phyloP scores from a whole-genome alignment of 2,888 invertebrate genomes.

The Limnephilus lunatus region DNA sequence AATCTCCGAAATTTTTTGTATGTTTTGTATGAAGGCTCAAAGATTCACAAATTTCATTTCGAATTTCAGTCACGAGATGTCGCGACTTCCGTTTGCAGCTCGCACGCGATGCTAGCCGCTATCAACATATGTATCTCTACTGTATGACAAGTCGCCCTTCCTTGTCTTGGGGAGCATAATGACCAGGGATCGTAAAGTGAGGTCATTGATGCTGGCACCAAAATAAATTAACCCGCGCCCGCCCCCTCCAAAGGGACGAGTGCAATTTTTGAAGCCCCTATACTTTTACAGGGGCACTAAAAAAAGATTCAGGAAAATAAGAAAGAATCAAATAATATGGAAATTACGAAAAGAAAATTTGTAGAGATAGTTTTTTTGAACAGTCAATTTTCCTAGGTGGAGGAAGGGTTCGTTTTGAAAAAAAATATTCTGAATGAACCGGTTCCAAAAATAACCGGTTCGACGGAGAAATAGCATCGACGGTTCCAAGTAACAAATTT shows the following conservation, averaged over 20 bases:
- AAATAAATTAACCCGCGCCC: conserved; percentile 78
- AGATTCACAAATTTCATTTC: neutral
- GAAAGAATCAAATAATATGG: neutral
- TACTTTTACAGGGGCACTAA: conserved; percentile 77
- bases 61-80: conserved; percentile 70
- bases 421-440: no score
- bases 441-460: no score
- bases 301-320: neutral
- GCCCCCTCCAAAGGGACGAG: conserved; percentile 77
- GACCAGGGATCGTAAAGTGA: conserved; percentile 91
- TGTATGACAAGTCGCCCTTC: conserved; percentile 73
- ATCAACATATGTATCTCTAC: conserved; percentile 50
- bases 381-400: no score
- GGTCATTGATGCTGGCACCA: conserved; percentile 91
- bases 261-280: conserved; percentile 89
- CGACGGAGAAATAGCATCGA: no score
- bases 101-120: conserved; percentile 67
- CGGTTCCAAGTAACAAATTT: no score
- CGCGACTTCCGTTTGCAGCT: conserved; percentile 69
- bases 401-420: no score
- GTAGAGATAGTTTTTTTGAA: no score
- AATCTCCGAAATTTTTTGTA: neutral
- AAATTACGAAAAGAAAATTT: neutral
- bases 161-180: conserved; percentile 94
- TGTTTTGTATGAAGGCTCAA: neutral